A percentile compares a stretch with the other conserved stretches of the same genome.
phyloP scores from a whole-genome alignment of 2,797 vertebrate genomes.

The Delichon dasypus region DNA sequence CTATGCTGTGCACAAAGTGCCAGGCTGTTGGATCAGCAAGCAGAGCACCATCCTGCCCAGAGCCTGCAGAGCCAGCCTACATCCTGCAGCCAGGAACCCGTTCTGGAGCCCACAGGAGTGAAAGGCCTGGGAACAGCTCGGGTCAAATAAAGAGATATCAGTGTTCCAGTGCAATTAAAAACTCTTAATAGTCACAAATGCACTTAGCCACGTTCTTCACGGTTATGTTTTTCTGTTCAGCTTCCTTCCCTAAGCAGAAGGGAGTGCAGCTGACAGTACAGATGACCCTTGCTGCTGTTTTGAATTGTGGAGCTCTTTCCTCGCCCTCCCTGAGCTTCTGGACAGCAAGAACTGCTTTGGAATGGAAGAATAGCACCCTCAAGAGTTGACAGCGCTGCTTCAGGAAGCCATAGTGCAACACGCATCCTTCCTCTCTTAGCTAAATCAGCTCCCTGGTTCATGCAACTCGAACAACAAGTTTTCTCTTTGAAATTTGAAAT shows the following conservation, averaged over 20 bases:
- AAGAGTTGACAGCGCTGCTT: conserved; percentile 50
- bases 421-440: background rate
- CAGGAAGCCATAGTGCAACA: background rate
- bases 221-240: background rate
- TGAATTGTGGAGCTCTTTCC: background rate
- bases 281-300: background rate
- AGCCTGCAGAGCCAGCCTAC: background rate
- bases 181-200: background rate
- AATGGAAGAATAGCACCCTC: conserved; percentile 70
- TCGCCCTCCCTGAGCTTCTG: background rate
- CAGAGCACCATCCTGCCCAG: background rate
- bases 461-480: background rate
- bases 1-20: background rate
- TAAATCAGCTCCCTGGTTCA: background rate
- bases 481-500: background rate
- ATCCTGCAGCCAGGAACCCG: background rate
- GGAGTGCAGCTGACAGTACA: background rate
- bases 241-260: background rate
- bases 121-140: background rate
- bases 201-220: background rate
- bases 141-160: background rate
- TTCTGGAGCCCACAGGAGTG: background rate
- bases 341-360: background rate
- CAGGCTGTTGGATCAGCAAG: background rate
- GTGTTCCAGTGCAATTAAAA: background rate